Evolutionary conservation across 1,140 invertebrate genomes (phyloP), one percentile per base, ranked within the genome.

Genomic region (Cephus cinctus): DNA sequence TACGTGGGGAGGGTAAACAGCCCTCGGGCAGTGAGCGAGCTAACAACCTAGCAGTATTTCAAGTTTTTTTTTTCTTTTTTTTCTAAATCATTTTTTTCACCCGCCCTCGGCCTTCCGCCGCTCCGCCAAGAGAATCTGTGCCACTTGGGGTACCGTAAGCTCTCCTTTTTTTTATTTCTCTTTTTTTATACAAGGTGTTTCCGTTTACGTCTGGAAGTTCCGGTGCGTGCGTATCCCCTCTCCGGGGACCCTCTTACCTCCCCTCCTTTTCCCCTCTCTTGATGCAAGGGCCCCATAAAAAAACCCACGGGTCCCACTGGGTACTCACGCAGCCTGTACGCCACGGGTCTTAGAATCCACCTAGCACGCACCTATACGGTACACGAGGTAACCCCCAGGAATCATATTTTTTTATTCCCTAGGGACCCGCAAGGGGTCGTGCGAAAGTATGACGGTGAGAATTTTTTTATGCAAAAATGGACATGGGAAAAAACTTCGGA

Each of bases 401-500:
- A 41, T 41, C 25, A 41, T 9, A 41, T 23, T 52, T 52, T 52
- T 52, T 52, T 47, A 47, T 41, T 2, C 14, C 27, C 14, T 16
- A 38, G 11, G 9, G 25, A 6, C 25, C 25, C 25, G 25, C 6
- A n/a, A 27, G 25, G 25, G 43, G 39, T 65, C 67, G 73, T 71
- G 72, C 68, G 72, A 75, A 74, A 73, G 56, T 56, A 42, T 23
- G 40, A 57, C 55, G 67, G 66, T 75, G 73, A 72, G 73, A 74
- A 73, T 65, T 73, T 73, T 73, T 73, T 76, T 71, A 73, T 71
- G 67, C 69, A 66, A 73, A 69, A 71, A 65, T 69, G 71, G 69
- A 73, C 71, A 76, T 74, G 72, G 71, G 74, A 74, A 76, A 74
- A 71, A 74, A 71, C 6, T 11, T 39, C 18, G 9, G 27, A 30